Evolutionary conservation across 2,888 invertebrate genomes (phyloP).

Genomic region (Sussaba pulchella): DNA sequence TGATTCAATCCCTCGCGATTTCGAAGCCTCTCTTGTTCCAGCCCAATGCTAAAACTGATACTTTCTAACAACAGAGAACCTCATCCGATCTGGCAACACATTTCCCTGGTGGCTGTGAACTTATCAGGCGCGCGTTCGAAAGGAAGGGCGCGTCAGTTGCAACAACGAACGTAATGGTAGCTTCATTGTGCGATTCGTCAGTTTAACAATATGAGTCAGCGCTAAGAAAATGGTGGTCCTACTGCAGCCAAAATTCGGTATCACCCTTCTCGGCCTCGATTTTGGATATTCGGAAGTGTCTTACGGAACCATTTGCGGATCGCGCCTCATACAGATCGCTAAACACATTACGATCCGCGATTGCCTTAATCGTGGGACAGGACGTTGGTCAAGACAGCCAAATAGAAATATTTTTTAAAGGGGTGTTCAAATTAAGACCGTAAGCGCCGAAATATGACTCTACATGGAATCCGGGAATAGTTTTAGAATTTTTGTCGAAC

Average conservation of each 20-base stretch:
- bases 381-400: conserved; percentile 56
- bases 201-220: conserved; percentile 34
- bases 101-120: conserved; percentile 64
- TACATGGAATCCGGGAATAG: conserved; percentile 70
- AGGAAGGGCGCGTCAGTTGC: neutral
- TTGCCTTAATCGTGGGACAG: conserved; percentile 40
- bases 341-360: conserved; percentile 49
- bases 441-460: conserved; percentile 69
- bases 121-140: conserved; percentile 65
- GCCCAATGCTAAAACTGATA: conserved; percentile 9
- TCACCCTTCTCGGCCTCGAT: conserved; percentile 15
- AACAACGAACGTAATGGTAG: conserved; percentile 3
- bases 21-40: too few species aligned
- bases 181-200: conserved; percentile 22
- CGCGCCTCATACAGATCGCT: conserved; percentile 40
- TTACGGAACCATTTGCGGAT: conserved; percentile 36
- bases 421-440: conserved; percentile 69
- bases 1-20: too few species aligned
- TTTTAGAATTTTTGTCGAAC: conserved; percentile 48
- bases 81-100: conserved; percentile 60
- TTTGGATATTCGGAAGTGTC: conserved; percentile 40
- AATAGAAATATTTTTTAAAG: conserved; percentile 66
- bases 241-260: conserved; percentile 9
- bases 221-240: conserved; percentile 26
- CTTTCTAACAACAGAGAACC: conserved; percentile 46